These are phyloP conservation scores for Trimorus sp. DNA, from an alignment of 2,888 invertebrate species.

Conservation along the genomic window DNA sequence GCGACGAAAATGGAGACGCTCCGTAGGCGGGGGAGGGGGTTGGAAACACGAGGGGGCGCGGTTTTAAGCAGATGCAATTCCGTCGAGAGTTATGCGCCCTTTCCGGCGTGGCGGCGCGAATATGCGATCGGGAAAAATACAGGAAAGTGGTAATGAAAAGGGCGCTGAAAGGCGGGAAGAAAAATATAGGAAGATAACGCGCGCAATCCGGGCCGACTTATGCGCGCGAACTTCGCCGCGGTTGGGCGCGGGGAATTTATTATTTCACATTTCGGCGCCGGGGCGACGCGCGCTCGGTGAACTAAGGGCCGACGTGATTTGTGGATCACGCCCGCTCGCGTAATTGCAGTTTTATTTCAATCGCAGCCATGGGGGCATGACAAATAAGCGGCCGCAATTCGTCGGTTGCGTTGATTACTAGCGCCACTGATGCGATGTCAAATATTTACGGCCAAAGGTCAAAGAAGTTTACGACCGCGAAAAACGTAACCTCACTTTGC, in stretches of 20 bases:
- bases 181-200: slow-evolving; percentile 49
- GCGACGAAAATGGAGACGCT: slow-evolving; percentile 68
- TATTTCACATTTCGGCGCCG: slow-evolving; percentile 36
- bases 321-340: neutral
- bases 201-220: slow-evolving; percentile 34
- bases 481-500: too few species aligned
- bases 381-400: neutral
- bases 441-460: too few species aligned
- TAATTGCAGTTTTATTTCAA: slow-evolving; percentile 27
- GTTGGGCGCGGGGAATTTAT: slow-evolving; percentile 39
- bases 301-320: slow-evolving; percentile 30
- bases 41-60: slow-evolving; percentile 26
- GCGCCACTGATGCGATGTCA: too few species aligned
- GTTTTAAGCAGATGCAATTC: slow-evolving; percentile 72
- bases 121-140: slow-evolving; percentile 53
- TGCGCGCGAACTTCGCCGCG: slow-evolving; percentile 33
- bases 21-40: neutral
- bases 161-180: slow-evolving; percentile 31
- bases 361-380: neutral
- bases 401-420: neutral
- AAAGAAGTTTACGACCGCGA: too few species aligned
- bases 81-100: slow-evolving; percentile 62
- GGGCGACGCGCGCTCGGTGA: neutral
- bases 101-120: slow-evolving; percentile 37
- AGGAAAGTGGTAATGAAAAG: slow-evolving; percentile 52